Percentiles rank a stretch among this genome's conserved stretches.
Conservation (phyloP, 2,888 invertebrate genomes). For the Zygothrica quintamaculata region DNA sequence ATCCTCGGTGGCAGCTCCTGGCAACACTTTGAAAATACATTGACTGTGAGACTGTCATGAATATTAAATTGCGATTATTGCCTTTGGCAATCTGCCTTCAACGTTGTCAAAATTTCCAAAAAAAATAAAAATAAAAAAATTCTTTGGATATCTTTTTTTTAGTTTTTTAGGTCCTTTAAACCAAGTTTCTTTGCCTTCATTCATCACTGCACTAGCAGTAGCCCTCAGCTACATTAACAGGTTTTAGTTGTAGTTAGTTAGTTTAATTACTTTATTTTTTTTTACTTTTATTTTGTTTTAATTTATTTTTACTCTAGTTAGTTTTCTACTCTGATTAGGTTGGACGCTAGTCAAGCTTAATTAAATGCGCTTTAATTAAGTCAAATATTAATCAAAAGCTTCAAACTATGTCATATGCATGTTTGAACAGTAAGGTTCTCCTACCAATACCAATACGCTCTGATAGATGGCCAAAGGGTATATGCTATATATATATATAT, state of each 20-base stretch:
- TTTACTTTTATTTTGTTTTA: no score
- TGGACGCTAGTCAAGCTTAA: constrained; percentile 50
- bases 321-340: constrained; percentile 22
- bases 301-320: no score
- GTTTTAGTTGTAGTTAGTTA: constrained; percentile 16
- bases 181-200: background rate
- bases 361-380: constrained; percentile 72
- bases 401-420: constrained; percentile 41
- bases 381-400: constrained; percentile 56
- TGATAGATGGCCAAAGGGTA: constrained; percentile 21
- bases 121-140: no score
- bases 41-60: constrained; percentile 73
- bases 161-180: constrained; percentile 6
- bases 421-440: constrained; percentile 8
- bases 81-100: constrained; percentile 65
- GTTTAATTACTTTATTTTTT: no score
- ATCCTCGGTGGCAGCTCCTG: constrained; percentile 52
- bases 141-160: no score
- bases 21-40: constrained; percentile 72
- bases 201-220: no score
- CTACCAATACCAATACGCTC: constrained; percentile 8
- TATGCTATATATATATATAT: constrained; percentile 14
- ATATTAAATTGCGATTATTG: constrained; percentile 80
- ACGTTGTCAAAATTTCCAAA: constrained; percentile 1
- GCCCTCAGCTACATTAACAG: constrained; percentile 7